phyloP scores from a whole-genome alignment of 2,113 vertebrate genomes.

The Cynopterus brachyotis region DNA sequence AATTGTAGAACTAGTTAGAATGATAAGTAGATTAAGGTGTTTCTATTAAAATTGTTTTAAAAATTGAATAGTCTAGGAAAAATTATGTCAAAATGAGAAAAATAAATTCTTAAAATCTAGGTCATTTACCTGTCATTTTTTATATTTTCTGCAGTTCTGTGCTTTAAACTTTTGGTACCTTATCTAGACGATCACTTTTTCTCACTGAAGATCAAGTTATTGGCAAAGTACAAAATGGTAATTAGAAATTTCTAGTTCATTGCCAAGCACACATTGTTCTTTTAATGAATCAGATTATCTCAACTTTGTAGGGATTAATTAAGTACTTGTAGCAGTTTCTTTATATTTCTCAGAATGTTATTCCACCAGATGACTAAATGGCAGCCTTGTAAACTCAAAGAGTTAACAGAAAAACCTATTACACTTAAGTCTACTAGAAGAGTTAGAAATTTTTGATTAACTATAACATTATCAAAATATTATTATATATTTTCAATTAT shows the following conservation, averaged over 20 bases:
- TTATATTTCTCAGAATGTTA: conserved; percentile 67
- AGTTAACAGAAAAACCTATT: conserved; percentile 61
- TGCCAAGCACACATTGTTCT: conserved; percentile 67
- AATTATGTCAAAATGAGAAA: conserved; percentile 13
- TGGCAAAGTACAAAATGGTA: conserved; percentile 69
- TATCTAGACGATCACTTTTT: conserved; percentile 28
- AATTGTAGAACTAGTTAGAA: not conserved
- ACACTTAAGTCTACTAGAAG: conserved; percentile 13
- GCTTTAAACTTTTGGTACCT: conserved; percentile 21
- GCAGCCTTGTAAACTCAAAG: conserved; percentile 51
- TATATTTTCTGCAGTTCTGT: not conserved
- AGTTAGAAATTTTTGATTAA: conserved; percentile 39
- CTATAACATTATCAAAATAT: conserved; percentile 42
- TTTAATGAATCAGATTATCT: conserved; percentile 79
- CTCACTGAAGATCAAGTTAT: conserved; percentile 64
- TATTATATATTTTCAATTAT: conserved; percentile 26
- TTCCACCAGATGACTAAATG: conserved; percentile 62
- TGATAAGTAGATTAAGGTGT: not conserved
- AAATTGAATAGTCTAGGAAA: not conserved
- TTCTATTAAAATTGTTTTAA: conserved; percentile 8
- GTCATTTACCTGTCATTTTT: not conserved
- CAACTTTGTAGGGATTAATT: conserved; percentile 78
- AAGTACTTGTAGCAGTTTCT: conserved; percentile 66
- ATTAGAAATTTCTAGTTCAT: conserved; percentile 75
- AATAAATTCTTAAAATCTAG: conserved; percentile 8